phyloP scores from a whole-genome alignment of 2,113 vertebrate genomes.

The Calyptomena viridis region DNA sequence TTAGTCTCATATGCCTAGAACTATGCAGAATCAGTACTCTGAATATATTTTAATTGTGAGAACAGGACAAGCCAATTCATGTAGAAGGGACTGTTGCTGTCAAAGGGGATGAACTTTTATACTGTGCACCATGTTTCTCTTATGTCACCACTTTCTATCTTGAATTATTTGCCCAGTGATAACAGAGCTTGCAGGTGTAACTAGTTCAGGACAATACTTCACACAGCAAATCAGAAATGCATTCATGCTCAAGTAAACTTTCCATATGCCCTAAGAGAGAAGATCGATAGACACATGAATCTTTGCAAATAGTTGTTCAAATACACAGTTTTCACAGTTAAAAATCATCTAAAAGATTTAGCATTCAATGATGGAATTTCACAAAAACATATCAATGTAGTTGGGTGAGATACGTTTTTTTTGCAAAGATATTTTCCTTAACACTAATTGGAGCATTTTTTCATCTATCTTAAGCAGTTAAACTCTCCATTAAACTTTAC shows the following conservation, averaged over 20 bases:
- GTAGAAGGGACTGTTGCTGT: neutral
- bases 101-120: neutral
- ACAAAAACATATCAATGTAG: neutral
- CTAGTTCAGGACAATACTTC: neutral
- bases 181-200: neutral
- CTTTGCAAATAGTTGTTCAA: neutral
- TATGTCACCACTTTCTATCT: neutral
- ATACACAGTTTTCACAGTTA: neutral
- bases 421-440: neutral
- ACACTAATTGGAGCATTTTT: neutral
- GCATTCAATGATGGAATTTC: neutral
- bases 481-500: neutral
- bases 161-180: neutral
- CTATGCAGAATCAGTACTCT: neutral
- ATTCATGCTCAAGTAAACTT: neutral
- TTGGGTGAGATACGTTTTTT: accelerated
- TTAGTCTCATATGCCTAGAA: neutral
- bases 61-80: neutral
- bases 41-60: neutral
- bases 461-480: neutral
- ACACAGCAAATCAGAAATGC: neutral
- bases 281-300: neutral
- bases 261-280: neutral
- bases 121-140: neutral
- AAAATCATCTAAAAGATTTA: neutral